Percentiles rank a stretch among this genome's conserved stretches.
Evolutionary conservation across 2,888 invertebrate species (phyloP).

Genomic region (Nesidiocoris tenuis): DNA sequence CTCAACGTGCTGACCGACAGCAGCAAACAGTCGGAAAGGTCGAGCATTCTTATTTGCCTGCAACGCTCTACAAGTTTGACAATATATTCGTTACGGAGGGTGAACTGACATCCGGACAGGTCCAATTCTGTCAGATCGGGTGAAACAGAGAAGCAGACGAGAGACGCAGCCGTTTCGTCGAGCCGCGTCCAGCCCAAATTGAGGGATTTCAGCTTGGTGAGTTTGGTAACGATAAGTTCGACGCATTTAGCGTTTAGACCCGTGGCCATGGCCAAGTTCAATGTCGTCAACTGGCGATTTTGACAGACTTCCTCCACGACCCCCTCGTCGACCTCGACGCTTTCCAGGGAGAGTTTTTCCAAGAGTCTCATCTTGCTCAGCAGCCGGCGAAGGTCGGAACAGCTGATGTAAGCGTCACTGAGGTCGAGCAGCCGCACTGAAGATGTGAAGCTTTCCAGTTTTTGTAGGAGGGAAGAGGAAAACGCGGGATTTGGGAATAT

Average conservation of each 20-base stretch:
- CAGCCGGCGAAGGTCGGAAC: conserved; percentile 60
- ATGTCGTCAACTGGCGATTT: conserved; percentile 68
- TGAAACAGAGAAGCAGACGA: conserved; percentile 59
- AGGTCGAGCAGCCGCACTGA: conserved; percentile 18
- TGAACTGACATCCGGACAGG: conserved; percentile 64
- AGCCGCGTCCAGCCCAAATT: conserved; percentile 83
- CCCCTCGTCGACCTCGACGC: conserved; percentile 64
- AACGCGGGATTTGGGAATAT: conserved; percentile 19
- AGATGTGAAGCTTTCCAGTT: conserved; percentile 5
- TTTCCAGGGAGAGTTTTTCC: conserved; percentile 82
- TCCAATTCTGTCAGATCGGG: conserved; percentile 70
- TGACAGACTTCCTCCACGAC: conserved; percentile 69
- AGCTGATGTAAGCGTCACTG: conserved; percentile 52
- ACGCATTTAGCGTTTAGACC: conserved; percentile 69
- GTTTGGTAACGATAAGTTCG: conserved; percentile 42
- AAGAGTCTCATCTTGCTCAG: conserved; percentile 69
- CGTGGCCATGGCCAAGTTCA: conserved; percentile 80
- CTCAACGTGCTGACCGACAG: conserved; percentile 65
- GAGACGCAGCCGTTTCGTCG: conserved; percentile 50
- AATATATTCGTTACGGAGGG: conserved; percentile 63
- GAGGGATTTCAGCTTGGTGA: conserved; percentile 64
- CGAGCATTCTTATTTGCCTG: conserved; percentile 74
- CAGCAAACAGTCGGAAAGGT: conserved; percentile 81
- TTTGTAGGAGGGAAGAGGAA: background rate
- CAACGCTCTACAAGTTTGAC: conserved; percentile 65